phyloP scores from a whole-genome alignment of 2,113 vertebrate genomes.

The Passer montanus region DNA sequence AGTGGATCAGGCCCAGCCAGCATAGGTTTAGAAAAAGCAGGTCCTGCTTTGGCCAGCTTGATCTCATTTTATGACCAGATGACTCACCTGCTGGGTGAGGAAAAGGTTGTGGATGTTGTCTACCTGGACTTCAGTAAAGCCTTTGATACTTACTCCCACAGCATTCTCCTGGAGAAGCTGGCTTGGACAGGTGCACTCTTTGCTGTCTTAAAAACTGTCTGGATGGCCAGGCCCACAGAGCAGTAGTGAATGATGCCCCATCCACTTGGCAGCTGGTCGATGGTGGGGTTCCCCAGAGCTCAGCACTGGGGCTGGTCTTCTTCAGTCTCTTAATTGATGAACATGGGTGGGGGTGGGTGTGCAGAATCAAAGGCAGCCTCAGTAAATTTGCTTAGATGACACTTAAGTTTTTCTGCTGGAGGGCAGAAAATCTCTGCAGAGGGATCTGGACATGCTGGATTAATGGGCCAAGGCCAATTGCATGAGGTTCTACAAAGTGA shows the following conservation, averaged over 20 bases:
- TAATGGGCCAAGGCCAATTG: neutral
- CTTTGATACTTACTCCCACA: neutral
- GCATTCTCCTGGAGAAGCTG: neutral
- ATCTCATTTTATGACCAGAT: neutral
- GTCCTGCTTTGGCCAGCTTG: neutral
- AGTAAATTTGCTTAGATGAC: neutral
- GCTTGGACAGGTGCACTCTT: neutral
- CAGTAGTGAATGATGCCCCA: neutral
- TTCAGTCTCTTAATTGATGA: accelerated
- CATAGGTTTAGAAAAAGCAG: neutral
- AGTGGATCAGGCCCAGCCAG: neutral
- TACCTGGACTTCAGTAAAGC: neutral
- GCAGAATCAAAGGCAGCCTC: accelerated
- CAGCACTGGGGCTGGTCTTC: neutral
- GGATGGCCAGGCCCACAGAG: neutral
- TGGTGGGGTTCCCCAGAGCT: neutral
- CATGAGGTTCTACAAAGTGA: neutral
- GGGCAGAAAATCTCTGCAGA: neutral
- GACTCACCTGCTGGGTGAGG: neutral
- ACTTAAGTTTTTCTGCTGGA: neutral
- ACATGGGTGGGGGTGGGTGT: accelerated
- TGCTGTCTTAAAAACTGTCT: neutral
- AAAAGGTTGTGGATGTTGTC: neutral
- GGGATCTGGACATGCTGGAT: neutral
- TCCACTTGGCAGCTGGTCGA: neutral